These are phyloP conservation scores for Bucorvus abyssinicus DNA, from an alignment of 2,797 vertebrate species.

Conservation along the genomic window DNA sequence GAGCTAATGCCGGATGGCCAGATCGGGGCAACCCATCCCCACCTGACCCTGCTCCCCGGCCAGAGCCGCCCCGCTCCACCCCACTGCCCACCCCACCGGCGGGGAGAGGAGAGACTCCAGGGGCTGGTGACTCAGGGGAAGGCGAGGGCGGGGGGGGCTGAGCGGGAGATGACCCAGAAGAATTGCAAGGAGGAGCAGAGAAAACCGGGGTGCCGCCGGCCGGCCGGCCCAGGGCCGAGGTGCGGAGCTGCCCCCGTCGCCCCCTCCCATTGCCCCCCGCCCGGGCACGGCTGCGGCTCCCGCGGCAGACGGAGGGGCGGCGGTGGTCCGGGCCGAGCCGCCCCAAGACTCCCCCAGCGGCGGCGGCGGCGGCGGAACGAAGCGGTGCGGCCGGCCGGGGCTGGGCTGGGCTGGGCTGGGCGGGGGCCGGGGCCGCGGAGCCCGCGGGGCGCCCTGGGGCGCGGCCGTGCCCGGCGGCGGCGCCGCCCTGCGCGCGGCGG, in stretches of 20 bases:
- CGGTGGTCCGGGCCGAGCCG: background rate
- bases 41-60: background rate
- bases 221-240: background rate
- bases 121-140: background rate
- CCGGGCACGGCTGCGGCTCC: background rate
- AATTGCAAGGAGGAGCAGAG: background rate
- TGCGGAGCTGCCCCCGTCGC: background rate
- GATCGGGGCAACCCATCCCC: background rate
- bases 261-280: background rate
- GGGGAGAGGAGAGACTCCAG: background rate
- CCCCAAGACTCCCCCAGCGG: background rate
- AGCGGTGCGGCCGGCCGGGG: background rate
- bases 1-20: background rate
- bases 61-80: background rate
- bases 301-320: background rate
- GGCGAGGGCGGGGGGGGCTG: background rate
- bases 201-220: background rate
- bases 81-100: background rate
- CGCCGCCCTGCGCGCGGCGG: no score
- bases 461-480: background rate
- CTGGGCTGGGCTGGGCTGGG: background rate
- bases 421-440: no score
- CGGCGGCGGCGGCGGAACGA: slow-evolving; percentile 24
- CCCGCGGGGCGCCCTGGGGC: background rate
- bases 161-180: slow-evolving; percentile 34